phyloP scores from a whole-genome alignment of 2,113 vertebrate species.

The Toxotes chatareus region DNA sequence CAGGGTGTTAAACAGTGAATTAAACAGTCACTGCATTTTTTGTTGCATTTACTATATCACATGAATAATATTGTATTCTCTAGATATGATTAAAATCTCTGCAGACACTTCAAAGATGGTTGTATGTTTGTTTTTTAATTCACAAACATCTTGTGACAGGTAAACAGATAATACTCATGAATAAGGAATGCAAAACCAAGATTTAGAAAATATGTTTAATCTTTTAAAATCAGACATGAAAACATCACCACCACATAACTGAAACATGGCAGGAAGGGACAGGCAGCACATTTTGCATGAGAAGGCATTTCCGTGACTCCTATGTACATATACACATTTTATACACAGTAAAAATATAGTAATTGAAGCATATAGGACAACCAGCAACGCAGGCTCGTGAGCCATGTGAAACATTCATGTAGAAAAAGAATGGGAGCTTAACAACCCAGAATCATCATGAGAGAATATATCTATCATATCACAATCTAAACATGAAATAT shows the following conservation, averaged over 20 bases:
- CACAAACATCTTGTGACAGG: neutral
- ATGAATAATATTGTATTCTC: neutral
- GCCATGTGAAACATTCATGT: slow-evolving; percentile 82
- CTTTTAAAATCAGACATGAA: slow-evolving; percentile 81
- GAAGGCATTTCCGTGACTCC: slow-evolving; percentile 86
- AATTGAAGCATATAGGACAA: slow-evolving; percentile 75
- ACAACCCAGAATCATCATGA: slow-evolving; percentile 68
- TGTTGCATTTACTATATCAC: neutral
- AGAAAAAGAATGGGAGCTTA: slow-evolving; percentile 74
- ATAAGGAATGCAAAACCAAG: slow-evolving; percentile 32
- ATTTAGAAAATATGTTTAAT: slow-evolving; percentile 85
- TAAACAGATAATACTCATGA: neutral
- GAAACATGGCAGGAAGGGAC: slow-evolving; percentile 82
- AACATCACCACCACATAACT: slow-evolving; percentile 82
- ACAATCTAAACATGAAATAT: slow-evolving; percentile 77
- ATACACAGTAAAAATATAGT: slow-evolving; percentile 86
- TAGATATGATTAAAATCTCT: slow-evolving; percentile 11
- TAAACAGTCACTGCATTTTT: neutral
- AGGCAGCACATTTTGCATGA: slow-evolving; percentile 81
- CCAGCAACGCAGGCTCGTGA: slow-evolving; percentile 68
- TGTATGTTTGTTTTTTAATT: neutral
- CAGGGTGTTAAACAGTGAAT: neutral
- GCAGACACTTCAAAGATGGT: neutral
- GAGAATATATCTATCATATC: slow-evolving; percentile 72
- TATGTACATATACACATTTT: slow-evolving; percentile 86